Evolutionary conservation across 2,888 invertebrate genomes (phyloP).

Genomic region (Neelides folsomi): DNA sequence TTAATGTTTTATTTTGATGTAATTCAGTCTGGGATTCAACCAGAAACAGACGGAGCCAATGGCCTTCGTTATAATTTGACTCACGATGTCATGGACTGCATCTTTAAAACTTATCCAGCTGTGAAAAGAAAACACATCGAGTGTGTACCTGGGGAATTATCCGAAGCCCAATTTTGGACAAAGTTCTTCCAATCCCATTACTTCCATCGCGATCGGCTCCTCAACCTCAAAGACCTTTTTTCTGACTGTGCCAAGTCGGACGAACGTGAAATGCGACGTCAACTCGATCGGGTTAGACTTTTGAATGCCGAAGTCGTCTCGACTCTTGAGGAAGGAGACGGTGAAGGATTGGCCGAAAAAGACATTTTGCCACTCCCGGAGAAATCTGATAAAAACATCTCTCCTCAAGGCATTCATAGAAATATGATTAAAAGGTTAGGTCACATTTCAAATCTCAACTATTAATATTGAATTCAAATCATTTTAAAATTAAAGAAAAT

Average conservation of each 20-base stretch:
- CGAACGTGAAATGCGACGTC: conserved; percentile 47
- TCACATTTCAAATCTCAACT: neutral
- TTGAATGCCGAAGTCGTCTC: conserved; percentile 17
- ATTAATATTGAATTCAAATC: neutral
- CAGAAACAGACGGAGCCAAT: conserved; percentile 91
- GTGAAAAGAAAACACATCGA: conserved; percentile 93
- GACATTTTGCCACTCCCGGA: neutral
- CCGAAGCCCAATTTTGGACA: conserved; percentile 97
- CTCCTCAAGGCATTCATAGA: conserved; percentile 48
- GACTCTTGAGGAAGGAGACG: conserved; percentile 21
- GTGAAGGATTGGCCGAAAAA: conserved; percentile 6
- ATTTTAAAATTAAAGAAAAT: neutral
- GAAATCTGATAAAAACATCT: conserved; percentile 10
- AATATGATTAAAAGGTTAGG: conserved; percentile 67
- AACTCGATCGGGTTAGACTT: conserved; percentile 21
- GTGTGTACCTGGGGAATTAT: conserved; percentile 86
- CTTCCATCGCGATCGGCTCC: conserved; percentile 83
- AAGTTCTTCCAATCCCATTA: conserved; percentile 99
- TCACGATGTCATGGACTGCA: conserved; percentile 89
- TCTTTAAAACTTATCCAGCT: conserved; percentile 98
- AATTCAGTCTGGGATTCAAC: conserved; percentile 85
- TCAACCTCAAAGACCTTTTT: conserved; percentile 79
- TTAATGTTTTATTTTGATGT: conserved; percentile 44
- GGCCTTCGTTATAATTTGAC: conserved; percentile 95
- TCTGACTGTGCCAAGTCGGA: conserved; percentile 95